These are phyloP conservation scores for Ephydatia muelleri DNA, from an alignment of 37 sponge, comb jelly and placozoan species.

Conservation along the genomic window DNA sequence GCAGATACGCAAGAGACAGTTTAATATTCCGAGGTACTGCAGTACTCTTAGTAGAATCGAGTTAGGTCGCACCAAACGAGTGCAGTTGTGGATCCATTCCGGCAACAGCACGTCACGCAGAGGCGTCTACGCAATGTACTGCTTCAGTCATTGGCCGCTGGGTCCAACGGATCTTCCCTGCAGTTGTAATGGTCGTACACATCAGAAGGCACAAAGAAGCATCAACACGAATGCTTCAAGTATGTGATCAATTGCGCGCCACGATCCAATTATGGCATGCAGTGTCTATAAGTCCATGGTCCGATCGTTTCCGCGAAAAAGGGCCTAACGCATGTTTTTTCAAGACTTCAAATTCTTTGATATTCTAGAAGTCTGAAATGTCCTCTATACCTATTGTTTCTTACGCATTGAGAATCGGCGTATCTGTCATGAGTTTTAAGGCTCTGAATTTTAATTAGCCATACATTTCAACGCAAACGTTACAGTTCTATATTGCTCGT, in stretches of 20 bases:
- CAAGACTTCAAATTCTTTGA: too few species aligned
- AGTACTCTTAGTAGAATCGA: slow-evolving; percentile 7
- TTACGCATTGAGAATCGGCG: too few species aligned
- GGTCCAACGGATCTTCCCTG: neutral
- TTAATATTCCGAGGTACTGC: slow-evolving; percentile 45
- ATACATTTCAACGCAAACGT: too few species aligned
- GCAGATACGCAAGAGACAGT: slow-evolving; percentile 39
- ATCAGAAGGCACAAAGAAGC: neutral
- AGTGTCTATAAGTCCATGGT: too few species aligned
- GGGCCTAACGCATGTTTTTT: too few species aligned
- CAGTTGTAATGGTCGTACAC: slow-evolving; percentile 24
- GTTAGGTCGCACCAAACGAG: slow-evolving; percentile 23
- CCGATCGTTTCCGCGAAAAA: too few species aligned
- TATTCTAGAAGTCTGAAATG: too few species aligned
- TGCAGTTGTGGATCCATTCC: slow-evolving; percentile 57
- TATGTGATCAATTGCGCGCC: neutral
- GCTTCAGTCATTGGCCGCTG: slow-evolving; percentile 10
- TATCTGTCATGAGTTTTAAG: too few species aligned
- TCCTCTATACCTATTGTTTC: too few species aligned
- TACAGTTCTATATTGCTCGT: too few species aligned
- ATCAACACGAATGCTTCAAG: slow-evolving; percentile 4
- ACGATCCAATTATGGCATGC: neutral
- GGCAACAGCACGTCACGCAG: slow-evolving; percentile 5
- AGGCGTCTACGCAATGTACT: slow-evolving; percentile 39
- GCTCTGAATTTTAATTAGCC: too few species aligned